Conservation (phyloP, 2,797 vertebrate genomes). For the Danio albolineatus region DNA sequence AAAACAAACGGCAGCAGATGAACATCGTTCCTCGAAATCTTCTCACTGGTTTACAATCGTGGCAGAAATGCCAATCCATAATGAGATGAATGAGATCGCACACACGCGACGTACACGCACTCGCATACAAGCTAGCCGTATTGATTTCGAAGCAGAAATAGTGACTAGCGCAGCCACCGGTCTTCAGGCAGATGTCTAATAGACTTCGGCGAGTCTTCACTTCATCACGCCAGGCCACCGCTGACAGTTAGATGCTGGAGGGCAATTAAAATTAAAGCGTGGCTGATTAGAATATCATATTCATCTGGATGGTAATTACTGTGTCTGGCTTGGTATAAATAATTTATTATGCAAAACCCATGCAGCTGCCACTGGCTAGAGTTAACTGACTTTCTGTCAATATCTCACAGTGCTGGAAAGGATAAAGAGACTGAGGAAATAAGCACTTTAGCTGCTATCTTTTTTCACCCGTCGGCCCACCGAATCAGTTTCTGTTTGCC, state of each 20-base stretch:
- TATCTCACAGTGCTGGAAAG: constrained; percentile 84
- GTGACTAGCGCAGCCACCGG: constrained; percentile 73
- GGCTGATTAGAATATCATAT: constrained; percentile 99
- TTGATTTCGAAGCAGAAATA: constrained; percentile 78
- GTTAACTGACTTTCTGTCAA: constrained; percentile 95
- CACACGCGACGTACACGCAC: constrained; percentile 57
- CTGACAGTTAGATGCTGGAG: constrained; percentile 98
- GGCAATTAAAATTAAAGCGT: constrained; percentile 94
- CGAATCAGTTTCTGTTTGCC: constrained; percentile 76
- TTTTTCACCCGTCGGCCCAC: constrained; percentile 74
- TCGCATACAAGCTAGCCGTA: constrained; percentile 63
- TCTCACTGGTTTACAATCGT: constrained; percentile 73
- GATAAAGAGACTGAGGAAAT: constrained; percentile 89
- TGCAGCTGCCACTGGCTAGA: constrained; percentile 96
- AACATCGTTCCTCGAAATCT: constrained; percentile 72
- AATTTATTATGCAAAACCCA: constrained; percentile 99
- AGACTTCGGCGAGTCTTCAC: constrained; percentile 88
- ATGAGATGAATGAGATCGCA: constrained; percentile 74
- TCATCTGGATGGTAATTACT: constrained; percentile 99
- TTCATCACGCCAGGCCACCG: constrained; percentile 90
- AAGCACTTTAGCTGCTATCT: constrained; percentile 86
- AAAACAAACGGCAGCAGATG: constrained; percentile 60
- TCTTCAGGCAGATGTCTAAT: constrained; percentile 96
- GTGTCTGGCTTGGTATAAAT: constrained; percentile 97
- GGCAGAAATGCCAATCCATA: constrained; percentile 77